These are phyloP conservation scores for Drosophila planitibia DNA, from an alignment of 2,888 invertebrate species.

Conservation along the genomic window DNA sequence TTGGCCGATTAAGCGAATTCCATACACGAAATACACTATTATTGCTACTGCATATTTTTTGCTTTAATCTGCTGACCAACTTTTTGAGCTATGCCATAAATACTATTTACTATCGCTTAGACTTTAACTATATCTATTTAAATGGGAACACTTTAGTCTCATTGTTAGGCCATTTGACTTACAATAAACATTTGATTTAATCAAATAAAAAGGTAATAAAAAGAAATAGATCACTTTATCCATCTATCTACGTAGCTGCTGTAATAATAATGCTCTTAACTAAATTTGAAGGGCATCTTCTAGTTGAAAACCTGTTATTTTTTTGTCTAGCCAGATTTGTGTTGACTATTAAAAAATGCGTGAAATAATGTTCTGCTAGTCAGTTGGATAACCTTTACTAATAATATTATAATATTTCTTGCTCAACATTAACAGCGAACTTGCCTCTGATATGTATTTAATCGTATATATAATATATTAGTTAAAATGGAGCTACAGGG, in stretches of 20 bases:
- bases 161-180: slow-evolving; percentile 8
- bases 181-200: background rate
- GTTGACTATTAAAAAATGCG: background rate
- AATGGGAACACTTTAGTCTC: background rate
- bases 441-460: background rate
- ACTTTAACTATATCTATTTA: background rate
- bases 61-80: background rate
- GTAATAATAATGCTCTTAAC: slow-evolving; percentile 13
- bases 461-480: background rate
- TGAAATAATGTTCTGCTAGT: background rate
- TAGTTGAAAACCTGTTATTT: slow-evolving; percentile 19
- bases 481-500: background rate
- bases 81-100: background rate
- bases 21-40: background rate
- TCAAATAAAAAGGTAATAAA: background rate
- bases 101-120: background rate
- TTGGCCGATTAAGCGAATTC: slow-evolving; percentile 9
- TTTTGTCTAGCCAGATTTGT: background rate
- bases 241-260: background rate
- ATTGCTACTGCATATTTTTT: background rate
- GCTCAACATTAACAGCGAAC: background rate
- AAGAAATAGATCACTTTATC: slow-evolving; percentile 6
- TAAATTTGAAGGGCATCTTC: slow-evolving; percentile 18
- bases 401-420: background rate
- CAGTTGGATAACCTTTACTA: background rate